These are phyloP conservation scores for Notothenia coriiceps DNA, from an alignment of 2,113 vertebrate species.

Conservation along the genomic window DNA sequence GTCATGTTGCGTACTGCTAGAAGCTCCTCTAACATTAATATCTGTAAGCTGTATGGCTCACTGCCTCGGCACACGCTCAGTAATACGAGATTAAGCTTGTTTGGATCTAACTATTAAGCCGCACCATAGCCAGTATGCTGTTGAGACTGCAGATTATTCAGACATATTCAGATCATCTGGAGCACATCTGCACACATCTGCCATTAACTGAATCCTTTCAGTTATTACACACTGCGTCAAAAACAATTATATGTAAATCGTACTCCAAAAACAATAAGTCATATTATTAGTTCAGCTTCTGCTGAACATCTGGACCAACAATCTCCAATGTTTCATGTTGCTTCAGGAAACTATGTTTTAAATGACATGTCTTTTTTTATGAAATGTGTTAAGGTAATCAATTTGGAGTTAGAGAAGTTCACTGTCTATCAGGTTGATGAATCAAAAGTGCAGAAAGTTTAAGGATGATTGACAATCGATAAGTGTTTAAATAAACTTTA, in stretches of 20 bases:
- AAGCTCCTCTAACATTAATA: neutral
- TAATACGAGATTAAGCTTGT: conserved; percentile 22
- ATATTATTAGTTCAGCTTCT: neutral
- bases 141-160: neutral
- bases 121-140: neutral
- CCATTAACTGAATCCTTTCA: too few species aligned
- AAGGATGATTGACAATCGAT: neutral
- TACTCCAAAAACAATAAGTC: too few species aligned
- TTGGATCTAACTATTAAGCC: neutral
- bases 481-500: neutral
- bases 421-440: neutral
- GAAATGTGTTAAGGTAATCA: neutral
- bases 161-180: neutral
- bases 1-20: too few species aligned
- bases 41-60: neutral
- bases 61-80: neutral
- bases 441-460: neutral
- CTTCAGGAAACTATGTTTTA: neutral
- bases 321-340: neutral
- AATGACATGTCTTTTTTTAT: too few species aligned
- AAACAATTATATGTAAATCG: too few species aligned
- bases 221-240: too few species aligned
- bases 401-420: neutral
- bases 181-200: neutral
- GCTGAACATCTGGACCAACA: neutral